Percentiles rank a stretch among this genome's conserved stretches.
Evolutionary conservation across 2,113 vertebrate genomes (phyloP).

Genomic region (Psittacara wagleri): DNA sequence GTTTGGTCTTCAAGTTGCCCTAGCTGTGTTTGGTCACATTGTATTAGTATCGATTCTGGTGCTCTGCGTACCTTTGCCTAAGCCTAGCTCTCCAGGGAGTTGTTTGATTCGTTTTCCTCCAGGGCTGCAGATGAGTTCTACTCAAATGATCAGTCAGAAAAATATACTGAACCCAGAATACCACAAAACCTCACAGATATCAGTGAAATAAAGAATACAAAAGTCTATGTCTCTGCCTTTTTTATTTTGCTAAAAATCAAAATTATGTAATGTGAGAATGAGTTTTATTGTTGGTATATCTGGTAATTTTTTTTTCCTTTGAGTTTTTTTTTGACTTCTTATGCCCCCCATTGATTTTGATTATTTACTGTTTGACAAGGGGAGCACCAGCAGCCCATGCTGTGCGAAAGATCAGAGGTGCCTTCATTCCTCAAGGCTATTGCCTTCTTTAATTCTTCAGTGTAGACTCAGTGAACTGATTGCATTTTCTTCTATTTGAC

Average conservation of each 20-base stretch:
- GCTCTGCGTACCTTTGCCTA: not conserved
- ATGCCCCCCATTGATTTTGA: slow-evolving; percentile 71
- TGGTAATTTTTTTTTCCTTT: slow-evolving; percentile 53
- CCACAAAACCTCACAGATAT: not conserved
- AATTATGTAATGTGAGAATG: not conserved
- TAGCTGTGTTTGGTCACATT: not conserved
- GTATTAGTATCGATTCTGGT: not conserved
- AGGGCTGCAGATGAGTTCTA: not conserved
- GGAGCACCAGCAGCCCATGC: slow-evolving; percentile 62
- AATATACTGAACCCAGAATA: not conserved
- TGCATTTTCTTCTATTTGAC: slow-evolving; percentile 64
- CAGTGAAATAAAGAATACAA: not conserved
- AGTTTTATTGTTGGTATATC: slow-evolving; percentile 20
- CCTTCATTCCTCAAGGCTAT: slow-evolving; percentile 69
- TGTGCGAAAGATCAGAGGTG: slow-evolving; percentile 67
- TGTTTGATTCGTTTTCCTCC: not conserved
- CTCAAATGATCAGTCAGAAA: not conserved
- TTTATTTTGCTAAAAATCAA: slow-evolving; percentile 25
- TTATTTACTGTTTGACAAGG: slow-evolving; percentile 72
- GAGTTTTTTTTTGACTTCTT: slow-evolving; percentile 41
- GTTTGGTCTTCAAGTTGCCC: not conserved
- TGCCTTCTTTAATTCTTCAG: slow-evolving; percentile 72
- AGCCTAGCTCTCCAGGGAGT: not conserved
- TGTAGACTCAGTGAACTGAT: slow-evolving; percentile 64
- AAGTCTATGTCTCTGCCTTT: not conserved